Conservation (phyloP, 2,797 vertebrate species). For the Halcyon chelicuti region DNA sequence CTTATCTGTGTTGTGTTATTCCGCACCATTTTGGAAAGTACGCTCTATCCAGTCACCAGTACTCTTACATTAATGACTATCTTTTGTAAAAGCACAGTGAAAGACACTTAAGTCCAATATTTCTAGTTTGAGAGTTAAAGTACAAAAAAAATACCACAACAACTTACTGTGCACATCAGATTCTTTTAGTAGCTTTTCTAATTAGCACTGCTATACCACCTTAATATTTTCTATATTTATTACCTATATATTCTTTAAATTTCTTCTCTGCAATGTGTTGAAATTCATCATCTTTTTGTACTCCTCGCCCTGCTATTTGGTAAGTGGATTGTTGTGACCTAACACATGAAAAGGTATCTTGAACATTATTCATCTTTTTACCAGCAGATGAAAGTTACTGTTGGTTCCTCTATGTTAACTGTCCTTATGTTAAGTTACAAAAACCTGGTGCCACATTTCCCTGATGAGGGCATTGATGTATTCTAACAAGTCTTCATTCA, state of each 20-base stretch:
- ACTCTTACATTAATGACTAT: not conserved
- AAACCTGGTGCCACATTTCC: not conserved
- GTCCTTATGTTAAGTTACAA: not conserved
- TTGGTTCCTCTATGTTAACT: not conserved
- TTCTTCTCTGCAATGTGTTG: not conserved
- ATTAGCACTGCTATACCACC: not conserved
- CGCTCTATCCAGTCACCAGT: not conserved
- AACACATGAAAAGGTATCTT: not conserved
- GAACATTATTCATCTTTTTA: not conserved
- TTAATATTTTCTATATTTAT: not conserved
- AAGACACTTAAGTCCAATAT: not conserved
- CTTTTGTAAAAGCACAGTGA: not conserved
- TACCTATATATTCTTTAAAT: not conserved
- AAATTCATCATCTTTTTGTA: not conserved
- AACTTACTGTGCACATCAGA: not conserved
- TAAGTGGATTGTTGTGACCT: not conserved
- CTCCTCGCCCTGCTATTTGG: not conserved
- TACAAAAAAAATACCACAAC: not conserved
- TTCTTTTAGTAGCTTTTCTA: not conserved
- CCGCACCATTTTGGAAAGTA: not conserved
- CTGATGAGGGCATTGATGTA: not conserved
- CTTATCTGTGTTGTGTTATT: not conserved
- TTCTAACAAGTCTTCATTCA: not conserved
- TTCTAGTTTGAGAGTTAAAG: not conserved
- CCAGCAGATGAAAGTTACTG: not conserved